Evolutionary conservation across 2,888 invertebrate species (phyloP).

Genomic region (Odontocerum albicorne): DNA sequence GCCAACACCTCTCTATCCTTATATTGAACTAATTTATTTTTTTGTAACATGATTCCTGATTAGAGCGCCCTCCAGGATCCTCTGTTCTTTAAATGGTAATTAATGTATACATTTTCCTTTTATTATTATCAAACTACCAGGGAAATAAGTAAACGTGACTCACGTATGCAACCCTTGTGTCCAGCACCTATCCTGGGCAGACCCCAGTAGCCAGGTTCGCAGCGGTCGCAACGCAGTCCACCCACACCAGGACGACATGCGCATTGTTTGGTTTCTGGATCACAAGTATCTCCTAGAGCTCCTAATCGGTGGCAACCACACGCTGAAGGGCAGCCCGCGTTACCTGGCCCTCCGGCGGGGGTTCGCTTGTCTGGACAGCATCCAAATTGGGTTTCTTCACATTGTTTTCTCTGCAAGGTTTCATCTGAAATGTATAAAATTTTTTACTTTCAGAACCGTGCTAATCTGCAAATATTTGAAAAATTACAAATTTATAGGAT

Average conservation of each 20-base stretch:
- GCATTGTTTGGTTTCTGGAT: slow-evolving; percentile 78
- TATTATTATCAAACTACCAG: no score
- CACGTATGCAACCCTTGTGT: slow-evolving; percentile 77
- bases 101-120: no score
- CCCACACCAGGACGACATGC: slow-evolving; percentile 90
- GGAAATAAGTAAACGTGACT: no score
- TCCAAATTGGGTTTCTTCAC: slow-evolving; percentile 64
- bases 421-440: slow-evolving; percentile 33
- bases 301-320: slow-evolving; percentile 86
- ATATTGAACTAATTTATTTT: no score
- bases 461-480: no score
- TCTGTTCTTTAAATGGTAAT: no score
- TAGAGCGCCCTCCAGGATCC: no score
- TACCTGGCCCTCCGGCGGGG: slow-evolving; percentile 71
- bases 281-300: slow-evolving; percentile 78
- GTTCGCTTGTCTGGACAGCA: slow-evolving; percentile 78
- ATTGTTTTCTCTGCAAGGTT: slow-evolving; percentile 40
- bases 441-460: no score
- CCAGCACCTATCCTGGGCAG: slow-evolving; percentile 77
- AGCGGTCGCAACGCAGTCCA: slow-evolving; percentile 84
- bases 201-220: slow-evolving; percentile 92
- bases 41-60: no score
- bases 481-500: no score
- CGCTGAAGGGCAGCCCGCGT: slow-evolving; percentile 77
- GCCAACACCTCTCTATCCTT: no score